A percentile compares a stretch with the other conserved stretches of the same genome.
phyloP scores from a whole-genome alignment of 1,140 invertebrate genomes.

The Caenorhabditis latens region DNA sequence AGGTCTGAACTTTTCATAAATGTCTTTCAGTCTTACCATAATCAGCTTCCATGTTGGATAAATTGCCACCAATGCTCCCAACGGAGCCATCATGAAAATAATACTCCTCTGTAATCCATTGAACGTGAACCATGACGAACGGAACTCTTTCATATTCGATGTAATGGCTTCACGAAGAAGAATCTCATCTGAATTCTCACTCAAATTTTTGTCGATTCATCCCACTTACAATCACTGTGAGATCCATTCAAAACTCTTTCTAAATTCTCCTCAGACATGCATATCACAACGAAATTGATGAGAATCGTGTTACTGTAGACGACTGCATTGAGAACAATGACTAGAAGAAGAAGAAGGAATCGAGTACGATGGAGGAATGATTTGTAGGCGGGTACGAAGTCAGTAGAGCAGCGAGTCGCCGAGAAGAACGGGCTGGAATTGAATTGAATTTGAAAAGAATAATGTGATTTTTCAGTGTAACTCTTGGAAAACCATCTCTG shows the following conservation, averaged over 20 bases:
- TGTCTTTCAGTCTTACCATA: background rate
- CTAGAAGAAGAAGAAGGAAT: conserved; percentile 33
- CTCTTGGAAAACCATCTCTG: background rate
- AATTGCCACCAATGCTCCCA: background rate
- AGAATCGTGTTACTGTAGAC: conserved; percentile 43
- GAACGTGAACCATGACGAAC: conserved; percentile 37
- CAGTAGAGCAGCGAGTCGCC: background rate
- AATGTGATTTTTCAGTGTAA: background rate
- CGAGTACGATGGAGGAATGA: conserved; percentile 24
- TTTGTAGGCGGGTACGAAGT: conserved; percentile 30
- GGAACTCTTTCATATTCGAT: conserved; percentile 7
- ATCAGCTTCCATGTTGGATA: conserved; percentile 12
- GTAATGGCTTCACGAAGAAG: background rate
- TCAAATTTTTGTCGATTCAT: background rate
- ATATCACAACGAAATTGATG: conserved; percentile 8
- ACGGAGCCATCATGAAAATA: conserved; percentile 5
- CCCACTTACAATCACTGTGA: conserved; percentile 18
- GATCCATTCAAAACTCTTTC: background rate
- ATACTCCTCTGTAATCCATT: background rate
- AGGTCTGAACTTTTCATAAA: too few species aligned
- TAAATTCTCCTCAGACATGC: conserved; percentile 19
- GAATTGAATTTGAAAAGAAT: background rate
- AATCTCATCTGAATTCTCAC: background rate
- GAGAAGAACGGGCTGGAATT: conserved; percentile 32
- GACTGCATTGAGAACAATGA: conserved; percentile 22